phyloP scores from a whole-genome alignment of 2,888 invertebrate species.

The Microchrysa polita region DNA sequence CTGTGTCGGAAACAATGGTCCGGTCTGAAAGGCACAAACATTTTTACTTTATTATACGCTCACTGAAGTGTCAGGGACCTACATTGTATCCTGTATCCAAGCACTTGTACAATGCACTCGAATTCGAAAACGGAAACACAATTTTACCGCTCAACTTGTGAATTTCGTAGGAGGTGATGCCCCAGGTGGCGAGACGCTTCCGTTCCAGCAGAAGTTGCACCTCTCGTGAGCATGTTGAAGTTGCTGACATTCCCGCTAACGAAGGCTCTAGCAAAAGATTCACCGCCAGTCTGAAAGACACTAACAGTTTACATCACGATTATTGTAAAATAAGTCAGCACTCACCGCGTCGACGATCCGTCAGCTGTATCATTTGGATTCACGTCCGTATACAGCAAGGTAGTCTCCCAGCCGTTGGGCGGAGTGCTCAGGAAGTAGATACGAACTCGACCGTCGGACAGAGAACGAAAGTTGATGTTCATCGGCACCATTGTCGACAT shows the following conservation, averaged over 20 bases:
- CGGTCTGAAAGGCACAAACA: slow-evolving; percentile 57
- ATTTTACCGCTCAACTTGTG: slow-evolving; percentile 84
- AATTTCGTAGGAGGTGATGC: slow-evolving; percentile 92
- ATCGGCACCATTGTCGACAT: slow-evolving; percentile 85
- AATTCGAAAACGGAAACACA: slow-evolving; percentile 86
- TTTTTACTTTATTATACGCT: not conserved
- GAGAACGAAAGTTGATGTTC: slow-evolving; percentile 80
- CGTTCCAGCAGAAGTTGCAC: slow-evolving; percentile 92
- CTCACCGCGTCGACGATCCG: slow-evolving; percentile 5
- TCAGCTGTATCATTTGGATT: slow-evolving; percentile 65
- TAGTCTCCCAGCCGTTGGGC: slow-evolving; percentile 89
- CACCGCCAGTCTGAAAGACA: slow-evolving; percentile 78
- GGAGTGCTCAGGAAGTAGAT: slow-evolving; percentile 92
- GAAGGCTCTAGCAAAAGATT: slow-evolving; percentile 84
- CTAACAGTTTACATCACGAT: too few species aligned
- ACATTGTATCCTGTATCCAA: slow-evolving; percentile 77
- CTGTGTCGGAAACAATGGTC: slow-evolving; percentile 75
- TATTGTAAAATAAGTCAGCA: not conserved
- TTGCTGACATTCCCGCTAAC: slow-evolving; percentile 72
- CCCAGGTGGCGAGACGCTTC: slow-evolving; percentile 90
- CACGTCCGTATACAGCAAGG: slow-evolving; percentile 87
- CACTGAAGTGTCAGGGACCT: slow-evolving; percentile 55
- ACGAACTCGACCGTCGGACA: slow-evolving; percentile 81
- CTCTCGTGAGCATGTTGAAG: slow-evolving; percentile 77
- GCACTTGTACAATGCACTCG: slow-evolving; percentile 88